Evolutionary conservation across 53 echinoderm and acorn worm species (phyloP).

Genomic region (Glandiceps talaboti): DNA sequence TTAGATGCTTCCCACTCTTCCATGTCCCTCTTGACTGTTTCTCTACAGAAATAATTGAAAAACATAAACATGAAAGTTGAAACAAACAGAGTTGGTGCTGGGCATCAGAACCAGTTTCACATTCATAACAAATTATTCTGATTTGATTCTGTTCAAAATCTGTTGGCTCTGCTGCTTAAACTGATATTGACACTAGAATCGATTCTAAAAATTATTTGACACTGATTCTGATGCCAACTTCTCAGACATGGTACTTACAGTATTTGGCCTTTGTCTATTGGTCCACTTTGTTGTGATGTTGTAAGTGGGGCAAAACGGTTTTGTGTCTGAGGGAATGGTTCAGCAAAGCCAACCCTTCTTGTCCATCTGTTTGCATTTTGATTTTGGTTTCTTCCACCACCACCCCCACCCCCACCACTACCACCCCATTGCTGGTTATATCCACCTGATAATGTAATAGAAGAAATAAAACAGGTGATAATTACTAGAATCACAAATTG

Average conservation of each 20-base stretch:
- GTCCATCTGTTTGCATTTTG: neutral
- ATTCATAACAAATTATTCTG: too few relatives aligned
- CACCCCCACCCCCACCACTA: too few relatives aligned
- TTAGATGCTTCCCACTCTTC: constrained; percentile 76
- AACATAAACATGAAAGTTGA: neutral
- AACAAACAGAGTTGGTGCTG: too few relatives aligned
- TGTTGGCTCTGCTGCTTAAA: too few relatives aligned
- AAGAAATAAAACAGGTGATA: too few relatives aligned
- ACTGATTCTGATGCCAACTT: too few relatives aligned
- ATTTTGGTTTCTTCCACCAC: constrained; percentile 1
- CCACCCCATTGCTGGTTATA: constrained; percentile 2
- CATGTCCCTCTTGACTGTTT: constrained; percentile 48
- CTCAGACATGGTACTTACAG: neutral
- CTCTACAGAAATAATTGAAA: constrained; percentile 19
- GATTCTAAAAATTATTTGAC: too few relatives aligned
- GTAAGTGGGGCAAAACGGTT: constrained; percentile 29
- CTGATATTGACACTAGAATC: too few relatives aligned
- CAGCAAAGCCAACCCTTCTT: neutral
- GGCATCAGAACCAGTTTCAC: too few relatives aligned
- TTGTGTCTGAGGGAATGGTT: constrained; percentile 3
- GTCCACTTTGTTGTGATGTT: neutral
- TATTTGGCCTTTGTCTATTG: neutral
- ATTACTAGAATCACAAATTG: too few relatives aligned
- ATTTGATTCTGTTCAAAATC: too few relatives aligned
- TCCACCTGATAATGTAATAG: neutral